Base-by-base conservation (phyloP, 2,797 vertebrate species). In the Denticeps clupeoides region DNA sequence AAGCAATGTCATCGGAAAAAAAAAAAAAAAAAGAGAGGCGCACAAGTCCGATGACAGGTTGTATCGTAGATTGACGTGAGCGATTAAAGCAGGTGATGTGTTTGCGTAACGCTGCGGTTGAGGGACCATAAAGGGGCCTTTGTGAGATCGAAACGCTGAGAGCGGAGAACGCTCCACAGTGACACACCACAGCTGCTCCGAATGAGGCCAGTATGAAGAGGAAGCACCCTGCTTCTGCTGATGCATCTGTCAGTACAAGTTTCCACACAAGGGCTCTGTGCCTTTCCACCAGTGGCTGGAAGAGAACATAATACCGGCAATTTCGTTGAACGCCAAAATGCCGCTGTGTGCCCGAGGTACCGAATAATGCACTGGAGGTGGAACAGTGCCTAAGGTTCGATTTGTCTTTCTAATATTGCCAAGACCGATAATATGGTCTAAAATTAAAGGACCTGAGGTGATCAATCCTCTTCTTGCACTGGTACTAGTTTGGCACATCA, bases 151-250 rank as follows among this genome's bases (percentile, higher is more conserved):
- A 5, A 26, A 13, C 31, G 21, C 46, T 27, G 46, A 45, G 27
- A 28, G 44, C 49, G 59, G 49, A 51, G 33, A 21, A 23, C 10
- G 12, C 21, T 57, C 32, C 22, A 12, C 40, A 11, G 9, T 47
- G 58, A 44, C 49, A 52, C 22, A 28, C 26, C 23, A 43, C 59
- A 61, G 53, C 59, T 60, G 58, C 49, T 51, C 41, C 15, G 46
- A 19, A 18, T 49, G 24, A 43, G 43, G 47, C 52, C 50, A 47
- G 43, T 29, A 49, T 35, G 32, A 11, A 35, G 31, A 42, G 47
- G 37, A 43, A 50, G 40, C 31, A 46, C 49, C 37, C 28, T 19
- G 33, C 33, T 9, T 33, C 33, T 33, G 16, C 8, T 19, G 16
- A 16, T 8, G 16, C 33, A 19, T 37, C 33, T 37, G 33, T 37